Conservation (phyloP, 1,140 invertebrate genomes). For the Drosophila neocordata region DNA sequence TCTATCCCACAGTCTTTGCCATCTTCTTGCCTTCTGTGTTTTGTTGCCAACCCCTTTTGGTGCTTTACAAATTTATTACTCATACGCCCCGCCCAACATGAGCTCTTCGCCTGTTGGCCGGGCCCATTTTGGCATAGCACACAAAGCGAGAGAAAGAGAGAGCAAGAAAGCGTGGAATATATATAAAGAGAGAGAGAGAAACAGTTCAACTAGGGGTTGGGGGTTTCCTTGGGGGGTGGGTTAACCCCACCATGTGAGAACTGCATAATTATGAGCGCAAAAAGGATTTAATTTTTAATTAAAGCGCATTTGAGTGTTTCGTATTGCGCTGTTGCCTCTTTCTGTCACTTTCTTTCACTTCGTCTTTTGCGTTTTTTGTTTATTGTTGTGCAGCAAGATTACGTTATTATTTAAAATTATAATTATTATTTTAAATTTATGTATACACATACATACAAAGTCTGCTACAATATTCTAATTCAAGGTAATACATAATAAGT, state of each 20-base stretch:
- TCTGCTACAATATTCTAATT: no score
- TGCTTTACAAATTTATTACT: conserved; percentile 63
- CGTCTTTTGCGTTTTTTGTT: not conserved
- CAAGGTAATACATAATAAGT: not conserved
- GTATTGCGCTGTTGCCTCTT: conserved; percentile 25
- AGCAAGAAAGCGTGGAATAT: not conserved
- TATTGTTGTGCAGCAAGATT: conserved; percentile 31
- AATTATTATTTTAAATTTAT: conserved; percentile 5
- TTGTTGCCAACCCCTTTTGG: conserved; percentile 57
- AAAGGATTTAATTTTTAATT: conserved; percentile 75
- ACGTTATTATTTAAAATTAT: conserved; percentile 12
- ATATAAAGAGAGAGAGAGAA: not conserved
- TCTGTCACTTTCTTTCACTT: conserved; percentile 13
- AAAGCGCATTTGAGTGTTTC: conserved; percentile 63
- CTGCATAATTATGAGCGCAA: conserved; percentile 71
- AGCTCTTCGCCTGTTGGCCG: conserved; percentile 44
- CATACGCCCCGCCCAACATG: conserved; percentile 50
- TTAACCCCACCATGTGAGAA: conserved; percentile 59
- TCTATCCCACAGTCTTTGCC: not conserved
- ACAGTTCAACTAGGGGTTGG: not conserved
- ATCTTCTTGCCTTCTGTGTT: conserved; percentile 21
- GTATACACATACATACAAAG: no score
- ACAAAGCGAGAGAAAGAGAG: not conserved
- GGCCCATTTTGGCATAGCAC: conserved; percentile 47
- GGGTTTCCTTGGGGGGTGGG: conserved; percentile 13